phyloP scores from a whole-genome alignment of 2,797 vertebrate species.

The Aeoliscus strigatus region DNA sequence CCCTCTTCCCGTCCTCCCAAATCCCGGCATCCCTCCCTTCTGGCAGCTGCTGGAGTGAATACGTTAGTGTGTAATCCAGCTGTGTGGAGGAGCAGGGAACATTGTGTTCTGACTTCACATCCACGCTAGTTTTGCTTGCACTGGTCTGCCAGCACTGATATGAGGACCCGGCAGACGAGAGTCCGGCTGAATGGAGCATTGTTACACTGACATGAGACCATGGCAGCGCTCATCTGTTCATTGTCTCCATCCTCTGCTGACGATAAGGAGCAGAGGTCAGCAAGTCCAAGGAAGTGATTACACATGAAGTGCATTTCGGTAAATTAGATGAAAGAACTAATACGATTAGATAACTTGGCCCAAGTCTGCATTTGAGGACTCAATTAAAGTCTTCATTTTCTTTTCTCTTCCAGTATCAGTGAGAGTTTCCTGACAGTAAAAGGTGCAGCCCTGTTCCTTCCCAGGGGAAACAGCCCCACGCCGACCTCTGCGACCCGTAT shows the following conservation, averaged over 20 bases:
- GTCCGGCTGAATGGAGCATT: conserved; percentile 46
- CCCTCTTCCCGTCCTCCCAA: conserved; percentile 24
- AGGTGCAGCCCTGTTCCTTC: conserved; percentile 95
- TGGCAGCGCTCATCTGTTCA: conserved; percentile 28
- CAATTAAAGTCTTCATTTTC: conserved; percentile 8
- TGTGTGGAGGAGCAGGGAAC: conserved; percentile 63
- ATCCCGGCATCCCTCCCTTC: conserved; percentile 34
- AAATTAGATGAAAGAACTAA: neutral
- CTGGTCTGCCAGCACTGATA: conserved; percentile 31
- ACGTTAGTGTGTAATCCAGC: conserved; percentile 59
- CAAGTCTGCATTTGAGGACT: conserved; percentile 1
- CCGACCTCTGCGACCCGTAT: conserved; percentile 80
- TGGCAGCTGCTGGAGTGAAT: conserved; percentile 58
- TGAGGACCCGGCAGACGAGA: conserved; percentile 27
- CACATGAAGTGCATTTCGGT: conserved; percentile 9
- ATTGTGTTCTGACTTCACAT: conserved; percentile 65
- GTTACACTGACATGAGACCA: conserved; percentile 44
- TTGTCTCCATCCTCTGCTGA: conserved; percentile 9
- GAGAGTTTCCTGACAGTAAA: conserved; percentile 98
- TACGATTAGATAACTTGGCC: conserved; percentile 3
- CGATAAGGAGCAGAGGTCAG: conserved; percentile 8
- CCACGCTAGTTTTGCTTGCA: conserved; percentile 41
- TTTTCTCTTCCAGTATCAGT: conserved; percentile 81
- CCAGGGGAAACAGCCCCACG: conserved; percentile 85
- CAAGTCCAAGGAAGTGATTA: conserved; percentile 7